A percentile compares a stretch with the other conserved stretches of the same genome.
Evolutionary conservation across 2,797 vertebrate genomes (phyloP).

Genomic region (Sebastes aleutianus): DNA sequence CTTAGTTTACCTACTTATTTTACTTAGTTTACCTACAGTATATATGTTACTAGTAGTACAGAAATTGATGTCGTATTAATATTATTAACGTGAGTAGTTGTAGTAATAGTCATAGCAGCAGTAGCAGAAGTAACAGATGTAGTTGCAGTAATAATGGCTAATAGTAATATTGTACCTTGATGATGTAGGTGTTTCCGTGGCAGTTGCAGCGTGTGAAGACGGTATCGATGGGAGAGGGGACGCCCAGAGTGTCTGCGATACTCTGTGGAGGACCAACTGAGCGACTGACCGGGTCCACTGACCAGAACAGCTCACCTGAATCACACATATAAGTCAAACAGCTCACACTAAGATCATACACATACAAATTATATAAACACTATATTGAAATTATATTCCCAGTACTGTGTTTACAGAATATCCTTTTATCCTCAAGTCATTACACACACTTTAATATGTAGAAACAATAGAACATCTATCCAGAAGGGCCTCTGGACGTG

Average conservation of each 20-base stretch:
- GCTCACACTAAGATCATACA: not conserved
- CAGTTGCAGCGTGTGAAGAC: constrained; percentile 92
- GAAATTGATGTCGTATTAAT: no score
- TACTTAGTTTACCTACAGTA: not conserved
- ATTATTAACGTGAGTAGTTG: not conserved
- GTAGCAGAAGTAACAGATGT: not conserved
- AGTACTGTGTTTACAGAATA: no score
- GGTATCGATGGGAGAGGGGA: constrained; percentile 88
- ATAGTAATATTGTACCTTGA: constrained; percentile 80
- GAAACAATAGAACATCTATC: not conserved
- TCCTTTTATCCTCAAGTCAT: not conserved
- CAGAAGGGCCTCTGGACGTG: no score
- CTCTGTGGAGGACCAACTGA: constrained; percentile 75
- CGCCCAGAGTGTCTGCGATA: constrained; percentile 86
- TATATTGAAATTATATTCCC: not conserved
- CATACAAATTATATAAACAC: not conserved
- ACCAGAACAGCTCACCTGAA: constrained; percentile 90
- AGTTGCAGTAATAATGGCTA: not conserved
- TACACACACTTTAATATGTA: not conserved
- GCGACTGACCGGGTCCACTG: constrained; percentile 78
- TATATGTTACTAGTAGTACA: not conserved
- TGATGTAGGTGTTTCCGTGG: constrained; percentile 88
- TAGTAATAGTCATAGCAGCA: no score
- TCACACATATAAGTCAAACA: not conserved
- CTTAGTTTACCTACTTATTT: no score